phyloP scores from a whole-genome alignment of 2,888 invertebrate species.

The Apodemia duryi region DNA sequence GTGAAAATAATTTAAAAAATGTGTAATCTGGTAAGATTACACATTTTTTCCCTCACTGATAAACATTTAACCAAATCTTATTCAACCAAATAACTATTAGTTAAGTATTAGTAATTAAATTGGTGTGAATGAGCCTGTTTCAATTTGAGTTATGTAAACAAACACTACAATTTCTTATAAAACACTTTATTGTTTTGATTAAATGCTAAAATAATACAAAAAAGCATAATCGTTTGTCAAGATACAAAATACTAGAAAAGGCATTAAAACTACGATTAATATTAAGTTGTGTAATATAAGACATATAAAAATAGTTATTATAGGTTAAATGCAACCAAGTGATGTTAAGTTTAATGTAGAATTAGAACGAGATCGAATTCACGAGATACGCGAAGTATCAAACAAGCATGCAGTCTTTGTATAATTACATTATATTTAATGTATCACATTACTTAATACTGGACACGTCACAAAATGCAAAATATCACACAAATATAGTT shows the following conservation, averaged over 20 bases:
- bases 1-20: too few species aligned
- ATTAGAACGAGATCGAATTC: conserved; percentile 44
- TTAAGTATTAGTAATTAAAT: too few species aligned
- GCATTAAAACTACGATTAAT: conserved; percentile 21
- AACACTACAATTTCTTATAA: conserved; percentile 20
- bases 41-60: too few species aligned
- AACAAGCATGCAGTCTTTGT: conserved; percentile 45
- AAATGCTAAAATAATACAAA: conserved; percentile 31
- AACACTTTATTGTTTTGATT: conserved; percentile 32
- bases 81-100: too few species aligned
- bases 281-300: conserved; percentile 22
- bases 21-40: too few species aligned
- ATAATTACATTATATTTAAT: conserved; percentile 31
- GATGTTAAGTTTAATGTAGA: conserved; percentile 28
- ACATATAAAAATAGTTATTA: conserved; percentile 33
- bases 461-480: conserved; percentile 47
- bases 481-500: conserved; percentile 45
- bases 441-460: conserved; percentile 53
- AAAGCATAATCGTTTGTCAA: conserved; percentile 24
- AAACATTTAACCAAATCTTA: too few species aligned
- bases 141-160: background rate
- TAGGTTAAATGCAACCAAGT: conserved; percentile 30
- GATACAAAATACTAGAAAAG: conserved; percentile 20
- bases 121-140: background rate
- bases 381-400: conserved; percentile 41